Base-by-base conservation (phyloP, 35 echinoderm and acorn worm species). In the Antedon bifida region DNA sequence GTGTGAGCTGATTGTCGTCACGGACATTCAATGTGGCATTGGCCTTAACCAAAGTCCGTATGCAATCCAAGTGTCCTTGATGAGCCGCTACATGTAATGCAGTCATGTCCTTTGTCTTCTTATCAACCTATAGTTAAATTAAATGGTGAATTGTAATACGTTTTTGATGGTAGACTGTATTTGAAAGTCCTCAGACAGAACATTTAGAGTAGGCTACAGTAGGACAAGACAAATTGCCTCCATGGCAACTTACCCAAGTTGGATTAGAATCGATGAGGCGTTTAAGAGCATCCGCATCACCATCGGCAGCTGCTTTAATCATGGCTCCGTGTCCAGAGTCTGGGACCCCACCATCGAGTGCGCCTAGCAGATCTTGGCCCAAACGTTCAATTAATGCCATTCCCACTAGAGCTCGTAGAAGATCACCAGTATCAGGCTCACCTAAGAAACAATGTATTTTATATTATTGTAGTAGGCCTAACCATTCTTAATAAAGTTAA, bases 11-110 rank as follows among this genome's bases (percentile, higher is more conserved):
- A 14, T 89, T 83, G 1, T 14, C 46, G 51, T 89, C 88, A 23
- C 80, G 79, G 5, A 85, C 29, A 31, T 89, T 78, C 31, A 85
- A 39, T 29, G 30, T 39, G 3, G 88, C 88, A 34, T 78, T 78
- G 26, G 34, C 29, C 38, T 79, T 34, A 0, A 89, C 33, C 0
- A 89, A 29, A 23, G 80, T 17, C 29, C 36, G n/a, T 16, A 89
- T 83, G 3, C 84, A 45, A 10, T 79, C 76, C 1, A 85, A 26
- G 30, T 89, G 88, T 30, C 82, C 88, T 42, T 89, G 74, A 34
- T 89, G 82, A 31, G 88, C 83, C 1, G 88, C 83, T 26, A 81
- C 88, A 23, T 84, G 82, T 0, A 89, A 32, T 0, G 88, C 31
- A 9, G 76, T 84, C 75, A 36, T 34, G 32, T 64, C 77, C 9